Evolutionary conservation across 2,797 vertebrate genomes (phyloP), one percentile per base, ranked within the genome.

Genomic region (Salarias fasciatus): DNA sequence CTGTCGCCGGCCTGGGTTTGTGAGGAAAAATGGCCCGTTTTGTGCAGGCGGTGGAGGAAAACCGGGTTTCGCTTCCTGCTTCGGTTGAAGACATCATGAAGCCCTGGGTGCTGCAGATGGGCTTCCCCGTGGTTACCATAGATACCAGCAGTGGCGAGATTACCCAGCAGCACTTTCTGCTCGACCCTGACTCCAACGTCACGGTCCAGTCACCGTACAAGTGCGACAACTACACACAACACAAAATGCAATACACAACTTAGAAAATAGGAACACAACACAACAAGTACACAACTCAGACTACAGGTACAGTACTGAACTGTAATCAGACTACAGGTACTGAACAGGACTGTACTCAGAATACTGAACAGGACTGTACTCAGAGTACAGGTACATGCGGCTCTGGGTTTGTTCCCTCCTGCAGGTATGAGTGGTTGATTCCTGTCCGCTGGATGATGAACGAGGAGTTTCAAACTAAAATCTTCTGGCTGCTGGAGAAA

Each of bases 61-160:
- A 11, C 8, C 0, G 0, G 0, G 0, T 91, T 24, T 0, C 0
- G 0, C 88, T 96, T 59, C 95, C 95, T 0, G 0, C 0, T 18
- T 1, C 0, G 0, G 85, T 98, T 63, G 3, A 56, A 1, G 0
- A 2, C 13, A 95, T 98, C 83, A 97, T 98, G 96, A 92, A 95
- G 51, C 90, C 82, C 47, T 98, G 96, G 96, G 95, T 86, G 0
- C 92, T 93, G 47, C 96, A 98, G 78, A 97, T 96, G 95, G 96
- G 96, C 45, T 98, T 96, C 72, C 96, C 96, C 0, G 72, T 96
- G 61, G 76, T 98, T 48, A 94, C 86, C 0, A 88, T 96, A 6
- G 0, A 97, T 71, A 96, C 95, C 0, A 0, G 0, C 0, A 86
- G 10, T 0, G 96, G 96, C 35, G 0, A 0, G 0, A 0, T 97